Evolutionary conservation across 2,113 vertebrate species (phyloP).

Genomic region (Holacanthus passer): DNA sequence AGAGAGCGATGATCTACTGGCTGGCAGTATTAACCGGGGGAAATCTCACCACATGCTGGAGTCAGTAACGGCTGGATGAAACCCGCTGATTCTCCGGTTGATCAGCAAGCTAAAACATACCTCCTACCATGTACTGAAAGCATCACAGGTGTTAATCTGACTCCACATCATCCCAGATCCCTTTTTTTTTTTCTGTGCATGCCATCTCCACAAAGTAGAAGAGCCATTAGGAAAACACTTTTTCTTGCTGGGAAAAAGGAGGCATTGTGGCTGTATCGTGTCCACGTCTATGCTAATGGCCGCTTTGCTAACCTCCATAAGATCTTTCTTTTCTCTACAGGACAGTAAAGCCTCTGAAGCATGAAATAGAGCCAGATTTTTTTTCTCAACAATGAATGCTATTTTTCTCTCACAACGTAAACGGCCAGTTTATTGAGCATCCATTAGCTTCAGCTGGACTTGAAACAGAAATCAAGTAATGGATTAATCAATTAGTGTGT

Average conservation of each 20-base stretch:
- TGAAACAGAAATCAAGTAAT: slow-evolving; percentile 24
- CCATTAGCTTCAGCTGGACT: background rate
- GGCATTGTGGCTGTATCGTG: background rate
- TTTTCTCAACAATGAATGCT: slow-evolving; percentile 14
- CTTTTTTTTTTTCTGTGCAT: background rate
- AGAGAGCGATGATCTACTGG: slow-evolving; percentile 20
- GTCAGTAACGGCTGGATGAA: slow-evolving; percentile 12
- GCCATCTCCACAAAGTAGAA: slow-evolving; percentile 5
- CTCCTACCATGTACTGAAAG: background rate
- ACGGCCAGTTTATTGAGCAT: slow-evolving; percentile 7
- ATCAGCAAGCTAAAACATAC: background rate
- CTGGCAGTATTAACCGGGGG: slow-evolving; percentile 16
- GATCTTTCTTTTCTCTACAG: slow-evolving; percentile 55
- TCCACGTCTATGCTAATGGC: slow-evolving; percentile 56
- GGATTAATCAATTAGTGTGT: slow-evolving; percentile 14
- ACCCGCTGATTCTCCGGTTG: background rate
- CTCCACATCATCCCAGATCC: background rate
- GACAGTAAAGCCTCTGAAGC: slow-evolving; percentile 48
- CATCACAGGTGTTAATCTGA: background rate
- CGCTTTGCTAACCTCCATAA: slow-evolving; percentile 53
- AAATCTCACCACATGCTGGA: background rate
- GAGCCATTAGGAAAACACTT: background rate
- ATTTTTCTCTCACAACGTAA: background rate
- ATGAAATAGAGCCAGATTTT: slow-evolving; percentile 52
- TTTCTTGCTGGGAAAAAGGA: background rate